Percentiles rank a stretch among this genome's conserved stretches.
These are phyloP conservation scores for Sesamia nonagrioides DNA, from an alignment of 1,140 invertebrate species.

Conservation along the genomic window DNA sequence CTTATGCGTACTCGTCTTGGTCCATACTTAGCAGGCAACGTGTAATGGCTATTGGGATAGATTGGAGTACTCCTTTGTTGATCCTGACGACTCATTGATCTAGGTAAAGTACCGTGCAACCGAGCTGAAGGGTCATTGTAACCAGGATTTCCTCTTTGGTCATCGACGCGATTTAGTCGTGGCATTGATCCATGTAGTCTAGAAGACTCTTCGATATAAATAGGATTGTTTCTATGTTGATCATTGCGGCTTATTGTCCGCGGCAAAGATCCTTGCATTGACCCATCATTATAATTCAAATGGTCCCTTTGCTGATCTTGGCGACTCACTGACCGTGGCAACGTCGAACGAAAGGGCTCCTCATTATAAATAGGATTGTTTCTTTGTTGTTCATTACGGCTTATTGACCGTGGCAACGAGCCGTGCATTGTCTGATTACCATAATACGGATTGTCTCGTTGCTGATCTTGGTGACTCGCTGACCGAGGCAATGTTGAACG, in stretches of 20 bases:
- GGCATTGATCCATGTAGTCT: not conserved
- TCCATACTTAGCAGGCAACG: conserved; percentile 70
- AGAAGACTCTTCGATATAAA: conserved; percentile 30
- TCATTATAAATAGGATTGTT: conserved; percentile 43
- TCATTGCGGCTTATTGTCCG: conserved; percentile 52
- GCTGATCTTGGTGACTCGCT: conserved; percentile 51
- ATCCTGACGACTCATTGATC: conserved; percentile 51
- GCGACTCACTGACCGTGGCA: conserved; percentile 55
- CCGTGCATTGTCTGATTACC: conserved; percentile 60
- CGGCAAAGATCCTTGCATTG: conserved; percentile 66
- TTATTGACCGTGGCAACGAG: conserved; percentile 56
- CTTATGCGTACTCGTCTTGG: conserved; percentile 80
- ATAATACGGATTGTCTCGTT: conserved; percentile 43
- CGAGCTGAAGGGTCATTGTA: conserved; percentile 64
- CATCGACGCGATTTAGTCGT: conserved; percentile 12
- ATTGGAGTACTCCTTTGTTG: conserved; percentile 46
- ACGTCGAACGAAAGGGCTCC: conserved; percentile 56
- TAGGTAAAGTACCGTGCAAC: conserved; percentile 65
- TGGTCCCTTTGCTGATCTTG: conserved; percentile 50
- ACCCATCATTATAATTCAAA: conserved; percentile 30
- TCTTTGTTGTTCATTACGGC: conserved; percentile 51
- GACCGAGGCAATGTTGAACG: conserved; percentile 63
- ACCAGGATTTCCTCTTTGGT: conserved; percentile 48
- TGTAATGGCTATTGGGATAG: conserved; percentile 62
- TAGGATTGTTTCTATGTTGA: conserved; percentile 42